Evolutionary conservation across 1,140 invertebrate species (phyloP).

Genomic region (Leptopilina boulardi): DNA sequence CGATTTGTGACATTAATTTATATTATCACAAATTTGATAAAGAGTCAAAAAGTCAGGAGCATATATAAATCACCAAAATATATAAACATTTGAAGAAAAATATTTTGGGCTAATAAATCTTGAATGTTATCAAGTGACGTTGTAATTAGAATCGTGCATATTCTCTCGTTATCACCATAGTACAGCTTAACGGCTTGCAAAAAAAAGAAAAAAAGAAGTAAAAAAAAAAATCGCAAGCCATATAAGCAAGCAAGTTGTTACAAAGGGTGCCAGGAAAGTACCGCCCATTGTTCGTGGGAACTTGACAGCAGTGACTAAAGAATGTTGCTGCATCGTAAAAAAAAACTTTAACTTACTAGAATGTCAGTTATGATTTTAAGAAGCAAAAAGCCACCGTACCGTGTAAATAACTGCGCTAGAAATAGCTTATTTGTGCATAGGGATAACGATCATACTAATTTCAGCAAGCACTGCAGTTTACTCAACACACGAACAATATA

Average conservation of each 20-base stretch:
- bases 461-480: conserved; percentile 20
- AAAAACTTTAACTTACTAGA: conserved; percentile 9
- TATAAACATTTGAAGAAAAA: no score
- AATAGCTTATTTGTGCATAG: conserved; percentile 8
- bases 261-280: conserved; percentile 18
- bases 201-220: no score
- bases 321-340: conserved; percentile 34
- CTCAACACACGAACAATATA: background rate
- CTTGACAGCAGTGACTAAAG: conserved; percentile 35
- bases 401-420: conserved; percentile 7
- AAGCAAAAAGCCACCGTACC: conserved; percentile 1
- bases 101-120: conserved; percentile 29
- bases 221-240: conserved; percentile 9
- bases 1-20: no score
- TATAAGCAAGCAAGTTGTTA: background rate
- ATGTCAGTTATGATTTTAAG: conserved; percentile 26
- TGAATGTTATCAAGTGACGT: conserved; percentile 18
- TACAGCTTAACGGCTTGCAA: conserved; percentile 1
- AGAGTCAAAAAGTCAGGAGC: no score
- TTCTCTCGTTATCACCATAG: conserved; percentile 40
- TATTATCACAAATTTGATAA: background rate
- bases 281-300: conserved; percentile 36
- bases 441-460: conserved; percentile 18
- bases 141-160: conserved; percentile 37
- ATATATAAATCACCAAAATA: no score